Base-by-base conservation (phyloP, 2,113 vertebrate species). In the Rhynchomys soricoides region DNA sequence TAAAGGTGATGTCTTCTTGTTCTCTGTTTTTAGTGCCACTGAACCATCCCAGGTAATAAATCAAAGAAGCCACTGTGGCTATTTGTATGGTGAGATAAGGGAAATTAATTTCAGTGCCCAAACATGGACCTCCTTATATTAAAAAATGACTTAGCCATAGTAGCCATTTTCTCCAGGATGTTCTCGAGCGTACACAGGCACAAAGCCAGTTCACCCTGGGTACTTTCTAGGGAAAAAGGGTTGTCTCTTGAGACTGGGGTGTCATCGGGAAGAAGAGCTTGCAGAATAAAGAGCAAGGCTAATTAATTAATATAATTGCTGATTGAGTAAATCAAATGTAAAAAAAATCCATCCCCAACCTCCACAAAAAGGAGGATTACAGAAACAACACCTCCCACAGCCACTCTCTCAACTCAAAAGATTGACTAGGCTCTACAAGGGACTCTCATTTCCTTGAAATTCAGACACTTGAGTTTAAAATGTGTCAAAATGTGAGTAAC, bases 101-200 rank as follows among this genome's bases (percentile, higher is more conserved):
- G 96, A 97, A 98, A 98, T 94, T 97, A 97, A 98, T 98, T 98
- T 97, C 98, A 96, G 98, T 95, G 97, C 96, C 97, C 97, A 98
- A 98, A 97, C 97, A 95, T 78, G 96, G 96, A 96, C 95, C 97
- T 98, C 97, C 96, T 91, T 91, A 95, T 93, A 95, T 75, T 90
- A 86, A 95, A 97, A 98, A 97, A 98, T 97, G 92, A 96, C 97
- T 97, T 86, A 50, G 96, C 52, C 96, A 95, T 85, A 93, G 94
- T 66, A 86, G 93, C 48, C 87, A 90, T 95, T 97, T 95, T 94
- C 89, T 79, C 34, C 24, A 94, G 45, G 50, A 82, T 71, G 43
- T 78, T 92, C 88, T 77, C 7, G 88, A 89, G 45, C 87, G 40
- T 40, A 29, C 37, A 40, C 40, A 89, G 79, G 24, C 81, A 13